Evolutionary conservation across 1,140 invertebrate genomes (phyloP), one percentile per base, ranked within the genome.

Genomic region (Ylistrum balloti): DNA sequence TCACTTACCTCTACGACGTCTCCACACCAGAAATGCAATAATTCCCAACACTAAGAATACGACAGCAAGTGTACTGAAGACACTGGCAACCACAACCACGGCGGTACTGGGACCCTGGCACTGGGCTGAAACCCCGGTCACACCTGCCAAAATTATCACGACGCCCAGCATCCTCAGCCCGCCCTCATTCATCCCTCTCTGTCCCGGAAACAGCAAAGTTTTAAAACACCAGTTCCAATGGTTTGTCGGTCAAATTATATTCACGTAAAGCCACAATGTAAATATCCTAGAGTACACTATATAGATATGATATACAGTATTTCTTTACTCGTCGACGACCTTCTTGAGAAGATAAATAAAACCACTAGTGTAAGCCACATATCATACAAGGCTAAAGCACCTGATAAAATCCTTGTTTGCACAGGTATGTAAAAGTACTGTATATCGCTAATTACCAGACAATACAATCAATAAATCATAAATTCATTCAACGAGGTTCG

Each of bases 61-160:
- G 17, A 93, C 91, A 0, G 90, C 92, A 87, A 94, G 85, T 5
- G 93, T 94, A 28, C 86, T 89, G 87, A 94, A 91, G 17, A 94
- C 91, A 87, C 93, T 94, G 35, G 91, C 93, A 38, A 94, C 93
- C 5, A 91, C 92, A 0, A 93, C 91, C 13, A 93, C 93, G 11
- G 92, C 92, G n/a, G 90, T 35, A 85, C 90, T 88, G 2, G 88
- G 85, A 7, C 56, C 56, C 56, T 74, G 22, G n/a, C 56, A 74
- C 56, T 74, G 56, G 56, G 56, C 56, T 11, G 56, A 74, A 28
- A 74, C 56, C n/a, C 56, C 56, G 1, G 22, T n/a, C 56, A 74
- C 56, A 74, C 56, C 56, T 74, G 56, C 11, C 56, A 28, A 9
- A 5, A 74, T 28, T 74, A 74, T 74, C 56, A 74, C 22, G 7